These are phyloP conservation scores for Archegozetes longisetosus DNA, from an alignment of 1,140 invertebrate species.

Conservation along the genomic window DNA sequence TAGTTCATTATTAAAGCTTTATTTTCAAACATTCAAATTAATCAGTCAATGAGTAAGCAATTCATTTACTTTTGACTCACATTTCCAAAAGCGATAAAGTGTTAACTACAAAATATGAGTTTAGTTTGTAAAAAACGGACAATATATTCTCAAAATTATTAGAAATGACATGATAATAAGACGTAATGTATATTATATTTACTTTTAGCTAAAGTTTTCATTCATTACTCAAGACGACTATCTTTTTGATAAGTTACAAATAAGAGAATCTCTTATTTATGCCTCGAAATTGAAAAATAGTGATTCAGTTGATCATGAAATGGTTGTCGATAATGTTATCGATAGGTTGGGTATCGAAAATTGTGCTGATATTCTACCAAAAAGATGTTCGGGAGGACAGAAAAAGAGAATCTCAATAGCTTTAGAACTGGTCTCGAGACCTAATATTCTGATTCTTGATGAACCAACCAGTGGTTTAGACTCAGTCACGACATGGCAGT, in stretches of 20 bases:
- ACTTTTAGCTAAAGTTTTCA: constrained; percentile 4
- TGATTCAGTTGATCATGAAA: neutral
- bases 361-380: neutral
- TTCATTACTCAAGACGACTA: constrained; percentile 58
- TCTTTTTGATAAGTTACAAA: constrained; percentile 66
- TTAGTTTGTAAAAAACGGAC: too few relatives aligned
- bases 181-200: too few relatives aligned
- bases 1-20: too few relatives aligned
- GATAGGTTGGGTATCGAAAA: neutral
- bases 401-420: constrained; percentile 79
- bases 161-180: too few relatives aligned
- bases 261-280: constrained; percentile 71
- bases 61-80: too few relatives aligned
- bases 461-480: constrained; percentile 54
- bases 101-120: too few relatives aligned
- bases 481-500: neutral
- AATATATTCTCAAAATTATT: too few relatives aligned
- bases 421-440: constrained; percentile 80
- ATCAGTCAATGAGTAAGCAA: too few relatives aligned
- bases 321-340: neutral
- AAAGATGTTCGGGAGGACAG: constrained; percentile 52
- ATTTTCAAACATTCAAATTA: too few relatives aligned
- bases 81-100: too few relatives aligned
- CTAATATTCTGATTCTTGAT: constrained; percentile 90
- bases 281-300: constrained; percentile 67